A percentile compares a stretch with the other conserved stretches of the same genome.
phyloP scores from a whole-genome alignment of 2,888 invertebrate species.

The Leptopilina syphax region DNA sequence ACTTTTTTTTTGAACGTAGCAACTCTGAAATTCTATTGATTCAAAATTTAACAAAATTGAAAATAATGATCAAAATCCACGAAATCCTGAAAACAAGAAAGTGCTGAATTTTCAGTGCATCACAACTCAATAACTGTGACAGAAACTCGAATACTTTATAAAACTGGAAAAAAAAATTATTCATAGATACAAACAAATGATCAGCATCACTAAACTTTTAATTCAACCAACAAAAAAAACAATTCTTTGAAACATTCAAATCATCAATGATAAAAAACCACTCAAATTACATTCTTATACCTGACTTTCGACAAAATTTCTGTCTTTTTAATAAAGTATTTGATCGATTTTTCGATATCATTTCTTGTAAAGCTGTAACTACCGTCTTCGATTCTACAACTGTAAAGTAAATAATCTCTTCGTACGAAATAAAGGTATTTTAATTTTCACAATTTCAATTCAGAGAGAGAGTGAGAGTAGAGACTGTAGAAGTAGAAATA shows the following conservation, averaged over 20 bases:
- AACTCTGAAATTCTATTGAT: too few relatives aligned
- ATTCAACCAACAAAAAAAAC: neutral
- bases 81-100: too few relatives aligned
- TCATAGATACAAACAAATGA: too few relatives aligned
- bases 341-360: conserved; percentile 10
- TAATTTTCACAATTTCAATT: neutral
- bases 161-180: neutral
- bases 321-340: neutral
- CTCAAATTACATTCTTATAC: conserved; percentile 13
- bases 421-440: neutral
- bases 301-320: conserved; percentile 24
- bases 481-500: neutral
- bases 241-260: neutral
- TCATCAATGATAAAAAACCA: neutral
- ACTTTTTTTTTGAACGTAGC: too few relatives aligned
- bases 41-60: too few relatives aligned
- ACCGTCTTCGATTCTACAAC: conserved; percentile 18
- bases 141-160: neutral
- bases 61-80: too few relatives aligned
- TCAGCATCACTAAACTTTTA: neutral
- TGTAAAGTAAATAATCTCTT: conserved; percentile 7
- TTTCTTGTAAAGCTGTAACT: conserved; percentile 15
- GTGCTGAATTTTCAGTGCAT: conserved; percentile 14
- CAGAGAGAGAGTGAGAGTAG: neutral
- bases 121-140: neutral